Base-by-base conservation (phyloP, 2,888 invertebrate genomes). In the Ophion ventricosus region DNA sequence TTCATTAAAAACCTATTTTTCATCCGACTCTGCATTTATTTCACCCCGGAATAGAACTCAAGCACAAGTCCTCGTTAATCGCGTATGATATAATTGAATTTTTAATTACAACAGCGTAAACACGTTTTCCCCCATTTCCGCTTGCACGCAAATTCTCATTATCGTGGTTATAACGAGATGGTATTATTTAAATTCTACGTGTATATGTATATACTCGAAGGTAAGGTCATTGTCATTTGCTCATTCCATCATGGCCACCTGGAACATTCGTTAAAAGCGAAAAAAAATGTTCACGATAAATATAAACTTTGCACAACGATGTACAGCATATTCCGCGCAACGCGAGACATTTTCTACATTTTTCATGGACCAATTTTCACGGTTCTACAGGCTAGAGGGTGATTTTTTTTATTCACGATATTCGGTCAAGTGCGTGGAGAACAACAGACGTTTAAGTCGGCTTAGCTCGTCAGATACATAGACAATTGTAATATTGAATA, bases 51-150 rank as follows among this genome's bases (percentile, higher is more conserved):
- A 54, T 56, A 61, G 63, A n/a, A 40, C 35, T 61, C 61, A n/a
- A 40, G 25, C 11, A 66, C 49, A 57, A 75, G 11, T 69, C 17
- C 67, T 25, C 26, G 54, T 56, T 63, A 70, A 70, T 29, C n/a
- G 56, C 56, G 64, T 66, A 57, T n/a, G 40, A 57, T 11, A 66
- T 59, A 66, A 76, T 75, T 70, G 57, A 72, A 76, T 72, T 72
- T 57, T 14, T 1, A 25, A 17, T 25, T 14, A 64, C 49, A 14
- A 23, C 20, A n/a, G 23, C 59, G 29, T 10, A 61, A 74, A 67
- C 57, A 54, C 17, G n/a, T 74, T 49, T 59, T 10, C 54, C 23
- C 72, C 26, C 17, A 49, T 49, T 63, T 72, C 43, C 40, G 14
- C 70, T 11, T 23, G 63, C 40, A 26, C 67, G 20, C 59, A 49